Percentiles rank a stretch among this genome's conserved stretches.
Evolutionary conservation across 1,140 invertebrate species (phyloP).

Genomic region (Hyphantria cunea): DNA sequence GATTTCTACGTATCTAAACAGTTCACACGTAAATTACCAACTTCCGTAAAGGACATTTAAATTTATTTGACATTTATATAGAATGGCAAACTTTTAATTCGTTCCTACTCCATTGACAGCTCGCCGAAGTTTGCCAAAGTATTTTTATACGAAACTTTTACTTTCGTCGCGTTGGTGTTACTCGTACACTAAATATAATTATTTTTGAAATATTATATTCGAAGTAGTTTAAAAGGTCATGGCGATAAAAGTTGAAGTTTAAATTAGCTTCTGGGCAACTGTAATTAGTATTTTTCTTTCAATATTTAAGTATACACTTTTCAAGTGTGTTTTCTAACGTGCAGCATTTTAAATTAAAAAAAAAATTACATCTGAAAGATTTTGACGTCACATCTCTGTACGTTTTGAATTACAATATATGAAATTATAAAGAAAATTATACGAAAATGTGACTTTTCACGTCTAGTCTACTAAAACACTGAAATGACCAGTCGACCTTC

Average conservation of each 20-base stretch:
- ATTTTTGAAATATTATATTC: conserved; percentile 19
- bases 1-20: conserved; percentile 6
- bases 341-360: not conserved
- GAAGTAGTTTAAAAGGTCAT: not conserved
- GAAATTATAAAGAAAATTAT: conserved; percentile 14
- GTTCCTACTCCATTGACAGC: conserved; percentile 26
- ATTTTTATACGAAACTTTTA: conserved; percentile 25
- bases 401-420: not conserved
- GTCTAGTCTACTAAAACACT: not conserved
- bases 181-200: conserved; percentile 10
- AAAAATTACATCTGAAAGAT: too few species aligned
- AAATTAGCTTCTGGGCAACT: not conserved
- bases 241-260: not conserved
- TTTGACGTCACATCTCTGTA: not conserved
- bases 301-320: not conserved
- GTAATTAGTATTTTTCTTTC: not conserved
- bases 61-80: conserved; percentile 32
- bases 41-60: conserved; percentile 18
- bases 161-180: conserved; percentile 6
- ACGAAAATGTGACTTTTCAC: not conserved
- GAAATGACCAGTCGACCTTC: too few species aligned
- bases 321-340: not conserved
- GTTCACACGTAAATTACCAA: conserved; percentile 13
- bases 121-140: conserved; percentile 11
- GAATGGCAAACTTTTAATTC: conserved; percentile 29